These are phyloP conservation scores for Leptocoma aspasia DNA, from an alignment of 2,113 vertebrate genomes.

Conservation along the genomic window DNA sequence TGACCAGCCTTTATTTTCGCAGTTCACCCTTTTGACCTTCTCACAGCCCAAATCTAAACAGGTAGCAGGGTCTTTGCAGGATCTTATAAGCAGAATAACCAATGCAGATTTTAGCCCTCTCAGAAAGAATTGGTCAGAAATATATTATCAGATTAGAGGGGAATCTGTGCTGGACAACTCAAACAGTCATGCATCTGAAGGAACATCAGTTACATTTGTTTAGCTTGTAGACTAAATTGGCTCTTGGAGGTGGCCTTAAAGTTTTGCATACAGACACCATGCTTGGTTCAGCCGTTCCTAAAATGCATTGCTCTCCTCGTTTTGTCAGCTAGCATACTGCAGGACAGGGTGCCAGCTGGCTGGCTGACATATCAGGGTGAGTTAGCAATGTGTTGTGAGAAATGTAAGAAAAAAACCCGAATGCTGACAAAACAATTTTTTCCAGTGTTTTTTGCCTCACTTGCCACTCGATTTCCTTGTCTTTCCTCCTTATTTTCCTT, in stretches of 20 bases:
- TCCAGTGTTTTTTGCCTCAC: background rate
- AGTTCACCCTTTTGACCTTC: background rate
- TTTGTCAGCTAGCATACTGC: background rate
- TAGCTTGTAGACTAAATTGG: background rate
- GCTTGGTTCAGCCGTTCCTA: background rate
- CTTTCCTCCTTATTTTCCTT: background rate
- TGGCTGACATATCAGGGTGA: background rate
- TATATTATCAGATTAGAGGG: background rate
- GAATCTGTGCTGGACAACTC: background rate
- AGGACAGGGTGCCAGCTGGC: background rate
- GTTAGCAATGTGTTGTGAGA: background rate
- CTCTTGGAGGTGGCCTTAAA: background rate
- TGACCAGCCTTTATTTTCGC: background rate
- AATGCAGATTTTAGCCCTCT: background rate
- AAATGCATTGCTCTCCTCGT: background rate
- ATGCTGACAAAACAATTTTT: background rate
- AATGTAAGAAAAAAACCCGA: background rate
- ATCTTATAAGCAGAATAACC: background rate
- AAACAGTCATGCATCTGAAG: background rate
- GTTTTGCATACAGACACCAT: background rate
- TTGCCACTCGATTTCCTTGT: background rate
- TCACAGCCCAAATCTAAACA: background rate
- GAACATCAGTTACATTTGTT: background rate
- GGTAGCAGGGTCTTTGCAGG: background rate
- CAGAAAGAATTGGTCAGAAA: background rate